These are phyloP conservation scores for Drosophila prolongata DNA, from an alignment of 2,888 invertebrate species.

Conservation along the genomic window DNA sequence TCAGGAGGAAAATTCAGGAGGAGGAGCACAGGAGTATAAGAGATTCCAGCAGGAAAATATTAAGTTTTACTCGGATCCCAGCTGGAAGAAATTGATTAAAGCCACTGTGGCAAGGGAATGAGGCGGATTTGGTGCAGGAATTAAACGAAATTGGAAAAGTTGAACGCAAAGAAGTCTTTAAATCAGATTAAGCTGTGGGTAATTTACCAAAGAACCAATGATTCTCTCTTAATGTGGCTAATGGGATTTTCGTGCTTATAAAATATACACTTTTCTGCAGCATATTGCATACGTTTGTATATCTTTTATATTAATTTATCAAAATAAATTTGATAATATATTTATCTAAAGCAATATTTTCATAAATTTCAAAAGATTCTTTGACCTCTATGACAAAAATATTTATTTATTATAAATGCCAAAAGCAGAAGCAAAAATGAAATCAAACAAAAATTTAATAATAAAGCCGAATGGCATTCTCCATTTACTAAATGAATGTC, in stretches of 20 bases:
- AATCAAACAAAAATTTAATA: background rate
- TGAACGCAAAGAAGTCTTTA: constrained; percentile 13
- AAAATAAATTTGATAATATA: background rate
- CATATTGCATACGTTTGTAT: no score
- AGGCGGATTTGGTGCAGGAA: constrained; percentile 32
- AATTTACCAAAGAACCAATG: constrained; percentile 17
- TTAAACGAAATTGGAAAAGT: constrained; percentile 39
- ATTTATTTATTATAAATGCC: background rate
- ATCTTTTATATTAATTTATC: no score
- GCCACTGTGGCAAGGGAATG: constrained; percentile 10
- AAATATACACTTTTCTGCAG: background rate
- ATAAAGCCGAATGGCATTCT: background rate
- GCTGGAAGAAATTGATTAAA: constrained; percentile 39
- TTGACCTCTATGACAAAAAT: background rate
- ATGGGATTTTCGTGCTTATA: background rate
- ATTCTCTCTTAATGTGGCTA: constrained; percentile 1
- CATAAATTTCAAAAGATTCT: background rate
- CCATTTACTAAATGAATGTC: constrained; percentile 1
- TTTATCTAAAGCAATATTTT: background rate
- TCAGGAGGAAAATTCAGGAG: constrained; percentile 8
- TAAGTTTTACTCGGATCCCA: constrained; percentile 33
- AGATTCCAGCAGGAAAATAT: constrained; percentile 35
- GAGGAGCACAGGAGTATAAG: constrained; percentile 5
- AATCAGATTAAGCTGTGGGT: constrained; percentile 16
- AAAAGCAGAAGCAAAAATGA: background rate